Evolutionary conservation across 92 coral and sea anemone species (phyloP).

Genomic region (Epizoanthus ramosus): DNA sequence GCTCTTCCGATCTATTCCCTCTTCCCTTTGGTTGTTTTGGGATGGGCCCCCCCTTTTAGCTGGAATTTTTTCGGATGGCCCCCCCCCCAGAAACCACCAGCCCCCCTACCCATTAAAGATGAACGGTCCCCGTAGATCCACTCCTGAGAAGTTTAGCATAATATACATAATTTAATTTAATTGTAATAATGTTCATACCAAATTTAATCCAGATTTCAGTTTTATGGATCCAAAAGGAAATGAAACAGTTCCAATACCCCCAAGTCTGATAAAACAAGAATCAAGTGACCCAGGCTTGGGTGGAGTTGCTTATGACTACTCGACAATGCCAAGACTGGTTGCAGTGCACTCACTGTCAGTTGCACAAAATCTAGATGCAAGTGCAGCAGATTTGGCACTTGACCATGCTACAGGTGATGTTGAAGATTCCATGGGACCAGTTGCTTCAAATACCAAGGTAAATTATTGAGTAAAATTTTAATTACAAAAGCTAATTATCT

Average conservation of each 20-base stretch:
- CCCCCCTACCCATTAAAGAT: too few relatives aligned
- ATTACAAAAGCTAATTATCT: too few relatives aligned
- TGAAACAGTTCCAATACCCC: background rate
- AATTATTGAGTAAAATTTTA: background rate
- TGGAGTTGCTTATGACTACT: conserved; percentile 78
- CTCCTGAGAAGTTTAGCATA: too few relatives aligned
- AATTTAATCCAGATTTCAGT: background rate
- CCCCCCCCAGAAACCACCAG: too few relatives aligned
- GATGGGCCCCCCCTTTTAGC: too few relatives aligned
- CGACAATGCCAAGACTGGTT: conserved; percentile 63
- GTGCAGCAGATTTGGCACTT: background rate
- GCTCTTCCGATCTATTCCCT: too few relatives aligned
- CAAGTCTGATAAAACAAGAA: background rate
- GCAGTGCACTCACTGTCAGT: conserved; percentile 64
- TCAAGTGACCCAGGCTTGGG: conserved; percentile 28
- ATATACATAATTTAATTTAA: too few relatives aligned
- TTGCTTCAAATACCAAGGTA: conserved; percentile 2
- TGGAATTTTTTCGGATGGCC: too few relatives aligned
- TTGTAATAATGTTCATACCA: too few relatives aligned
- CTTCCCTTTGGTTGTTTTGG: too few relatives aligned
- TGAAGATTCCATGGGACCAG: background rate
- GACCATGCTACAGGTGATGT: background rate
- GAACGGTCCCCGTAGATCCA: too few relatives aligned
- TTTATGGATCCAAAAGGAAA: background rate
- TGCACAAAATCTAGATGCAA: background rate